Conservation (phyloP, 2,888 invertebrate genomes). For the Agonopterix arenella region DNA sequence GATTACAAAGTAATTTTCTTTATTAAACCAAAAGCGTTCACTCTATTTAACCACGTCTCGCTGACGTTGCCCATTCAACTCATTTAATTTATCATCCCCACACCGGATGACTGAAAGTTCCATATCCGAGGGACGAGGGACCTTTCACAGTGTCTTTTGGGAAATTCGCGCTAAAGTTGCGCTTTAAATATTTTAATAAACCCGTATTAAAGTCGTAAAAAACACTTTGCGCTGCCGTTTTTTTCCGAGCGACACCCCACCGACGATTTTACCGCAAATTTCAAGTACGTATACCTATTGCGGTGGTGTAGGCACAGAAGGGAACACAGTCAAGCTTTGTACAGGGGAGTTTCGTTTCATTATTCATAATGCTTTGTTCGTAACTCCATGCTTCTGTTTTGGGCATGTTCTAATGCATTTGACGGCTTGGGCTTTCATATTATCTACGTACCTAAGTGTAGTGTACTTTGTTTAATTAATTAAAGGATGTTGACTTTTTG, state of each 20-base stretch:
- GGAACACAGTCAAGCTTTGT: slow-evolving; percentile 30
- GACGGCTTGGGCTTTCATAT: slow-evolving; percentile 31
- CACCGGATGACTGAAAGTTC: slow-evolving; percentile 49
- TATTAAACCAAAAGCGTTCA: slow-evolving; percentile 23
- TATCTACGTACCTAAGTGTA: neutral
- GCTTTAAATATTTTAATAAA: slow-evolving; percentile 76
- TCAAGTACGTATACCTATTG: slow-evolving; percentile 17
- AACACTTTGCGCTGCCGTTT: slow-evolving; percentile 69
- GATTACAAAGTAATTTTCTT: slow-evolving; percentile 9
- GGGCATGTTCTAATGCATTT: slow-evolving; percentile 55
- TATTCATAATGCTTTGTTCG: slow-evolving; percentile 72
- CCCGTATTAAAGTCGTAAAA: slow-evolving; percentile 73
- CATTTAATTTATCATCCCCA: slow-evolving; percentile 66
- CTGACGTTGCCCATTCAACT: slow-evolving; percentile 32
- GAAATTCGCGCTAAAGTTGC: slow-evolving; percentile 69
- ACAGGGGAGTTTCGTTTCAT: slow-evolving; percentile 68
- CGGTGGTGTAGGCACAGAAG: slow-evolving; percentile 7
- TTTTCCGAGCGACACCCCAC: slow-evolving; percentile 50
- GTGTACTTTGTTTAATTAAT: too few relatives aligned
- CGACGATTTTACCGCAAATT: slow-evolving; percentile 34
- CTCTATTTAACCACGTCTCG: slow-evolving; percentile 10
- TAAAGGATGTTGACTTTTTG: too few relatives aligned
- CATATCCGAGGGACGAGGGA: slow-evolving; percentile 46
- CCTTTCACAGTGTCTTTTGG: slow-evolving; percentile 63
- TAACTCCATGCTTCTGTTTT: slow-evolving; percentile 49